These are phyloP conservation scores for Sandelia bainsii DNA, from an alignment of 2,797 vertebrate genomes.

Conservation along the genomic window DNA sequence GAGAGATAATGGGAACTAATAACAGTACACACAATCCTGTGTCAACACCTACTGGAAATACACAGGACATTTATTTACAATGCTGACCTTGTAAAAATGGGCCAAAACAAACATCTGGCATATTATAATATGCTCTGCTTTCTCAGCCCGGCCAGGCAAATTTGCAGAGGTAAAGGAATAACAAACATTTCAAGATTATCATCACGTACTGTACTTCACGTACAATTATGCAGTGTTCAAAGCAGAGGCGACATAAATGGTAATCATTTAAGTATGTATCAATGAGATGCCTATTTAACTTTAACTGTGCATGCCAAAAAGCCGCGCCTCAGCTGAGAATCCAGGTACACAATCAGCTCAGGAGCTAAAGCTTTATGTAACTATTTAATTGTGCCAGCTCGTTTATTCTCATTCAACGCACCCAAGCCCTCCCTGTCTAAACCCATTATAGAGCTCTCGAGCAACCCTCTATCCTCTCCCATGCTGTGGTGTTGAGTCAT, in stretches of 20 bases:
- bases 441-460: constrained; percentile 45
- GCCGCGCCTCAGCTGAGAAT: constrained; percentile 4
- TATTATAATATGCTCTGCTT: constrained; percentile 7
- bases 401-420: constrained; percentile 42
- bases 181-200: neutral
- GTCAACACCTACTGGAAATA: constrained; percentile 47
- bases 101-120: constrained; percentile 49
- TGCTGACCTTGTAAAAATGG: constrained; percentile 42
- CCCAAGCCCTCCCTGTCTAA: constrained; percentile 45
- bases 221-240: neutral
- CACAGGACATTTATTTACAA: constrained; percentile 37
- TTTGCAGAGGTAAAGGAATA: constrained; percentile 2
- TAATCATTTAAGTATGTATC: neutral
- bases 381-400: constrained; percentile 50
- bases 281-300: constrained; percentile 10
- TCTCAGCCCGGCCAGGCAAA: neutral
- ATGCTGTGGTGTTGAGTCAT: constrained; percentile 59
- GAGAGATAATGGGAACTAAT: constrained; percentile 50
- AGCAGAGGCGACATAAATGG: neutral
- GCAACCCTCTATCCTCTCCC: constrained; percentile 33
- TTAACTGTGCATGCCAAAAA: constrained; percentile 15
- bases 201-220: neutral
- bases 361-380: constrained; percentile 48
- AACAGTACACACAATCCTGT: constrained; percentile 10
- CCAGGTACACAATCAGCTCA: constrained; percentile 34